Conservation (phyloP, 2,797 vertebrate genomes). For the Coregonus sp. region DNA sequence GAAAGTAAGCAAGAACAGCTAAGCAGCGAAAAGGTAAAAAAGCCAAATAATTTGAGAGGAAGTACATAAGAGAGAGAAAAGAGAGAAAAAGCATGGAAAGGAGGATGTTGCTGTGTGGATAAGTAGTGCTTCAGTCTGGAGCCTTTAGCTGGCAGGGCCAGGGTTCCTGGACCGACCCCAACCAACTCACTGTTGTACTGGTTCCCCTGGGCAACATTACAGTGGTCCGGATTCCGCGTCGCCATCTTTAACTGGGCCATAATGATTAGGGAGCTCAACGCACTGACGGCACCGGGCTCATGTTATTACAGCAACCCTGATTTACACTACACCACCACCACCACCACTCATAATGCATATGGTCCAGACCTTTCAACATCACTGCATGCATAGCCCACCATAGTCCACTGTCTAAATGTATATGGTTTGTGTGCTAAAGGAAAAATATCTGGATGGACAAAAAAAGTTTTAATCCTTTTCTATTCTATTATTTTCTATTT, state of each 20-base stretch:
- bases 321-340: slow-evolving; percentile 40
- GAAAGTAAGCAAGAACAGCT: background rate
- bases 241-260: slow-evolving; percentile 62
- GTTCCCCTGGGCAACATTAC: slow-evolving; percentile 62
- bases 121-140: background rate
- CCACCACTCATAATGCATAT: background rate
- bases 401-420: background rate
- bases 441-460: background rate
- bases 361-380: background rate
- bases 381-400: background rate
- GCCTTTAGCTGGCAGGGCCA: slow-evolving; percentile 6
- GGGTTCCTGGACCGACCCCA: slow-evolving; percentile 3
- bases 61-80: background rate
- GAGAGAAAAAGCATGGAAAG: background rate
- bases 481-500: background rate
- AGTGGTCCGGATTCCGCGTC: slow-evolving; percentile 33
- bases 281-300: slow-evolving; percentile 50
- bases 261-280: slow-evolving; percentile 56
- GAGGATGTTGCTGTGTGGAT: background rate
- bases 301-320: slow-evolving; percentile 43
- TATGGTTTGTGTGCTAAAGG: background rate
- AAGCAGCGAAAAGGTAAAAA: too few relatives aligned
- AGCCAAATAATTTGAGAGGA: background rate
- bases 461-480: too few relatives aligned
- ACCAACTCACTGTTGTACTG: slow-evolving; percentile 51